Evolutionary conservation across 2,113 vertebrate species (phyloP), one percentile per base, ranked within the genome.

Genomic region (Brachypodius melanocephalos): DNA sequence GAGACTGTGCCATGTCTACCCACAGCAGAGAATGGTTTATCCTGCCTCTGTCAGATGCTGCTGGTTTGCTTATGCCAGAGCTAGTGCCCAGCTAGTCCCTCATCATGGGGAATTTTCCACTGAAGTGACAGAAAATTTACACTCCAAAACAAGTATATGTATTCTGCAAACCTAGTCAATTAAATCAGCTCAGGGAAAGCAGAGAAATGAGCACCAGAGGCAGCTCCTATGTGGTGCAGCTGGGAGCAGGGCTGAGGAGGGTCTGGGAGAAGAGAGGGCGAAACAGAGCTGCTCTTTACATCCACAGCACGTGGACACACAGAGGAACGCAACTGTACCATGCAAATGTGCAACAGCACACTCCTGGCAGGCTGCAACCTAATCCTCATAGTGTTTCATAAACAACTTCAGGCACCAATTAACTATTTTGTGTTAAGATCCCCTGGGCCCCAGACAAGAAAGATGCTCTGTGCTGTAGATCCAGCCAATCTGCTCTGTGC

Each of bases 161-260:
- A 40, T 82, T 82, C 55, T 68, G 43, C 32, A 85, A 68, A 74
- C 5, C 12, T 51, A 31, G 12, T 20, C 87, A 48, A 78, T 36
- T 12, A 75, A 85, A 61, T 87, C 31, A 75, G 34, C 36, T 78
- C 48, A 72, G 26, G 38, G 63, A 46, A 77, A 51, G 25, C 38
- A 25, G 0, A 3, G 48, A 77, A 16, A 54, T 3, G 24, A 71
- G 29, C 0, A 0, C 18, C 36, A 71, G 57, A 36, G 28, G 24
- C 20, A 65, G 20, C 15, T 69, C 18, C 12, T 18, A 1, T 2
- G 6, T 42, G n/a, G 4, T 1, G 1, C 6, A 42, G 17, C 24
- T 63, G 21, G 10, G 45, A 87, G 21, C n/a, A 68, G 57, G 26
- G 18, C 6, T 86, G 5, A 17, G 14, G 19, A 38, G 15, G 1